Base-by-base conservation (phyloP, 64 coral and sea anemone genomes). In the Dendrophyllia cribrosa region DNA sequence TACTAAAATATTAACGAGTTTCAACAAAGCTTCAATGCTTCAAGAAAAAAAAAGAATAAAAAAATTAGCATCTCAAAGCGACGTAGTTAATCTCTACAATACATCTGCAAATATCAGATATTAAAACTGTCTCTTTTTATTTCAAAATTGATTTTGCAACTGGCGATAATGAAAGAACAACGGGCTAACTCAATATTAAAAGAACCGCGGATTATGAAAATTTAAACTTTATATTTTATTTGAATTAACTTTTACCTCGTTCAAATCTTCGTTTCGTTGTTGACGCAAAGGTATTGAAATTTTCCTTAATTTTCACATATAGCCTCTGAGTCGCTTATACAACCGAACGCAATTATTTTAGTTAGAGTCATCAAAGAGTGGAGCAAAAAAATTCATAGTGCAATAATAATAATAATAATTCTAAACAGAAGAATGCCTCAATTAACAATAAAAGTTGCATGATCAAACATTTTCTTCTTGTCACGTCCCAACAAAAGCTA, bases 41-140 rank as follows among this genome's bases (percentile, higher is more conserved):
- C 13, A 24, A 67, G 45, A 62, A 34, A 34, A 34, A 34, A 34
- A 34, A 66, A 79, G 77, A 79, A 13, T 11, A 64, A 45, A 10
- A 2, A 45, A 65, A 84, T 84, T 66, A 67, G 61, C 62, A 63
- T 84, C 9, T 83, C n/a, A 68, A 51, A 84, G 50, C 44, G 65
- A 49, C 20, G 44, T 46, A 13, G 20, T 50, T 84, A 84, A 84
- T 84, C 46, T 84, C 62, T 13, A 23, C 58, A 51, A 24, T 24
- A 12, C 80, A 84, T 84, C 80, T 84, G 80, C 80, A 84, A 51
- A 84, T 62, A 84, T 67, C 80, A 67, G 45, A 48, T 65, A 63
- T 83, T 84, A 84, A 82, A 67, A 51, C 43, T 22, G 43, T 67
- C 80, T 46, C 80, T 68, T 67, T 46, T 84, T 16, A 51, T 50